phyloP scores from a whole-genome alignment of 92 coral and sea anemone species.

The Paragorgia papillata region DNA sequence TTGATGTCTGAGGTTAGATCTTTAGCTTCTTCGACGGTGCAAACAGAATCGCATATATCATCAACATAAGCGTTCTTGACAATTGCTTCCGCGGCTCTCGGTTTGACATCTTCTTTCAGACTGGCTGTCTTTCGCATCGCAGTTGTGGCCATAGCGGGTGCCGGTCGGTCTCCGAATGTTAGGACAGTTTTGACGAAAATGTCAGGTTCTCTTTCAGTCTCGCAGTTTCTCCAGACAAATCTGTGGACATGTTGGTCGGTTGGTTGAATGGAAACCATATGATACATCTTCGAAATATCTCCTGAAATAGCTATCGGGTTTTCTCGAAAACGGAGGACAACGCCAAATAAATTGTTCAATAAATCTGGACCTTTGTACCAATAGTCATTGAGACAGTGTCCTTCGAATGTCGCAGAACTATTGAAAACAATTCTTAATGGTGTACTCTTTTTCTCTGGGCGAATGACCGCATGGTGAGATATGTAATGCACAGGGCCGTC shows the following conservation, averaged over 20 bases:
- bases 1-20: slow-evolving; percentile 5
- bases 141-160: slow-evolving; percentile 10
- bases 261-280: slow-evolving; percentile 48
- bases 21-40: slow-evolving; percentile 21
- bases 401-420: slow-evolving; percentile 53
- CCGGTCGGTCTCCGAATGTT: slow-evolving; percentile 15
- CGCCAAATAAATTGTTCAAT: slow-evolving; percentile 49
- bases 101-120: not conserved
- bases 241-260: slow-evolving; percentile 39
- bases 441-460: slow-evolving; percentile 59
- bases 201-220: slow-evolving; percentile 29
- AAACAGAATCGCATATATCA: slow-evolving; percentile 27
- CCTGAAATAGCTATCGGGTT: slow-evolving; percentile 46
- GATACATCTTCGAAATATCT: slow-evolving; percentile 53
- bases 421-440: slow-evolving; percentile 66
- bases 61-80: not conserved
- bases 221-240: slow-evolving; percentile 28
- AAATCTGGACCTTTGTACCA: slow-evolving; percentile 62
- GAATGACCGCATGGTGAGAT: slow-evolving; percentile 61
- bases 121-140: slow-evolving; percentile 4
- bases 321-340: slow-evolving; percentile 57
- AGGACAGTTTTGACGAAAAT: slow-evolving; percentile 16
- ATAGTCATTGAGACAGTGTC: slow-evolving; percentile 56
- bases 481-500: slow-evolving; percentile 60
- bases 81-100: not conserved